These are phyloP conservation scores for Tachysurus fulvidraco DNA, from an alignment of 2,113 vertebrate genomes.

Conservation along the genomic window DNA sequence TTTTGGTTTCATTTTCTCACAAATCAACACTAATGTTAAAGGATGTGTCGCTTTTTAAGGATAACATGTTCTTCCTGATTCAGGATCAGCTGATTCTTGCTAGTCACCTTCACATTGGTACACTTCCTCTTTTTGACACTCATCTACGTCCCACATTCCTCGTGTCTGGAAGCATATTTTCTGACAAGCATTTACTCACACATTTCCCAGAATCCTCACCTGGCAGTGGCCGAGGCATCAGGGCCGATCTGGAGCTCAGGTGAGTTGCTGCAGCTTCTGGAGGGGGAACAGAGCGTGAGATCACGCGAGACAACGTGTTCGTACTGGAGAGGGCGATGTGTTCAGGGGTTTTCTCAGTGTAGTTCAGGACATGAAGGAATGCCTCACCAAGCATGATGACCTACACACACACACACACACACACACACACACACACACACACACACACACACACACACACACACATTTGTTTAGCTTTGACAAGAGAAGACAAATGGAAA, in stretches of 20 bases:
- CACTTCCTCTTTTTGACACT: slow-evolving; percentile 2
- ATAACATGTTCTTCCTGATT: not conserved
- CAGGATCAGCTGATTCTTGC: not conserved
- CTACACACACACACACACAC: not conserved
- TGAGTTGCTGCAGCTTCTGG: not conserved
- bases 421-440: slow-evolving; percentile 5
- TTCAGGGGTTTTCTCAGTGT: slow-evolving; percentile 12
- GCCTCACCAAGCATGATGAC: slow-evolving; percentile 53
- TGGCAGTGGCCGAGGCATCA: slow-evolving; percentile 19
- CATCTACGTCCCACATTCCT: not conserved
- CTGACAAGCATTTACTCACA: not conserved
- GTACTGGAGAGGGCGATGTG: too few species aligned
- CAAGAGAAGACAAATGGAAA: not conserved
- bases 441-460: not conserved
- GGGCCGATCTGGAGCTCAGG: slow-evolving; percentile 22
- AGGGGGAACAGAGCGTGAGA: not conserved
- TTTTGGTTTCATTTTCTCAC: not conserved
- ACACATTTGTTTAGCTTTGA: not conserved
- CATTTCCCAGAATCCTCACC: slow-evolving; percentile 18
- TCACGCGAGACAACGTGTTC: not conserved
- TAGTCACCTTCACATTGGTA: not conserved
- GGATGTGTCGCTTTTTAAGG: not conserved
- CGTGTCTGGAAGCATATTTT: not conserved
- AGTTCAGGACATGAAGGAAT: slow-evolving; percentile 48
- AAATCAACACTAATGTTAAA: not conserved